Conservation (phyloP, 2,797 vertebrate genomes). For the Tolypeutes matacus region DNA sequence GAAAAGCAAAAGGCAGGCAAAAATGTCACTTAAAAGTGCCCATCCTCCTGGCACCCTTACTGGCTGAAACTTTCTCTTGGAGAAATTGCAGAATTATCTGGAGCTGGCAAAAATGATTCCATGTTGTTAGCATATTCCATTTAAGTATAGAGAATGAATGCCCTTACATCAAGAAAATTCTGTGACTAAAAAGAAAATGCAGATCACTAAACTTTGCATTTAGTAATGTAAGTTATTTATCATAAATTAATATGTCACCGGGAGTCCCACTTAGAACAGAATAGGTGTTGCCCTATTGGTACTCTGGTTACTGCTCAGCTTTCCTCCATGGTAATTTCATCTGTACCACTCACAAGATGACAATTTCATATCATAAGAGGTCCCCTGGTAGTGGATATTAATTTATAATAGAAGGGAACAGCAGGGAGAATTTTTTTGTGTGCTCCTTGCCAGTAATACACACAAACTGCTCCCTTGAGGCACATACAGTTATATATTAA, state of each 20-base stretch:
- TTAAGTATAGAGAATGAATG: neutral
- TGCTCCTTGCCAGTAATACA: constrained; percentile 85
- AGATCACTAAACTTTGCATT: constrained; percentile 78
- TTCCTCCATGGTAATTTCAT: constrained; percentile 82
- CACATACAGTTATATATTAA: constrained; percentile 85
- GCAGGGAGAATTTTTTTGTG: constrained; percentile 84
- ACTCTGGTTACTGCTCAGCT: constrained; percentile 77
- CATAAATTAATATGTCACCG: constrained; percentile 81
- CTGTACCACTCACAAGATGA: constrained; percentile 80
- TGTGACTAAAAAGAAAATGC: constrained; percentile 73
- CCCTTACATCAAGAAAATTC: constrained; percentile 43
- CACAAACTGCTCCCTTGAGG: constrained; percentile 85
- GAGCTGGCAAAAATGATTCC: neutral
- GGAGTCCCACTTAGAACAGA: constrained; percentile 41
- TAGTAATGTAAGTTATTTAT: constrained; percentile 86
- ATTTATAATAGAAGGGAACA: constrained; percentile 86
- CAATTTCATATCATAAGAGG: constrained; percentile 87
- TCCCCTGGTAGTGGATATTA: constrained; percentile 87
- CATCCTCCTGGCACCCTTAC: neutral
- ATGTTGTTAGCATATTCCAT: neutral
- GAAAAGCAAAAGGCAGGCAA: constrained; percentile 63
- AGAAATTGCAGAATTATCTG: neutral
- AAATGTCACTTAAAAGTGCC: neutral
- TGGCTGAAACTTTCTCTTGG: neutral
- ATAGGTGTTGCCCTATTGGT: constrained; percentile 74